A percentile compares a stretch with the other conserved stretches of the same genome.
These are phyloP conservation scores for Toxotes jaculatrix DNA, from an alignment of 2,113 vertebrate species.

Conservation along the genomic window DNA sequence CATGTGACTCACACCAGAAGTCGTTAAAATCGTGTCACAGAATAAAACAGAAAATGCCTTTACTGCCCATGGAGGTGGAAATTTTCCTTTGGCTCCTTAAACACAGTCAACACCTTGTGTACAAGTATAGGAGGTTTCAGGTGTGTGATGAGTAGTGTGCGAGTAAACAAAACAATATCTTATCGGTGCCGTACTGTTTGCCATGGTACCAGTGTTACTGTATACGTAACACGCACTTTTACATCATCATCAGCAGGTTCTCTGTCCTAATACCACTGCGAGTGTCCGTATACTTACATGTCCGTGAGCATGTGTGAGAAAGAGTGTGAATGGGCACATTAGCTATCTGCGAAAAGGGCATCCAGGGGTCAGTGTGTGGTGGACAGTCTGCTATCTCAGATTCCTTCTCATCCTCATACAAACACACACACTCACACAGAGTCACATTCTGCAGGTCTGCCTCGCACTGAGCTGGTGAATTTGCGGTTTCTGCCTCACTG, in stretches of 20 bases:
- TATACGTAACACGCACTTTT: neutral
- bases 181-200: too few species aligned
- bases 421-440: slow-evolving; percentile 40
- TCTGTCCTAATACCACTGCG: neutral
- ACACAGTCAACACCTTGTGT: neutral
- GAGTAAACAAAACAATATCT: too few species aligned
- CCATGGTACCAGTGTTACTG: too few species aligned
- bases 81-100: neutral
- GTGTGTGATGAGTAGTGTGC: neutral
- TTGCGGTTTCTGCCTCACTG: slow-evolving; percentile 65
- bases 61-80: neutral
- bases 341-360: slow-evolving; percentile 57
- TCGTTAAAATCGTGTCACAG: neutral
- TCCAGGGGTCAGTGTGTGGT: slow-evolving; percentile 67
- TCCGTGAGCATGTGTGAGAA: neutral
- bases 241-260: neutral
- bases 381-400: slow-evolving; percentile 55
- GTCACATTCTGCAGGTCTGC: slow-evolving; percentile 41
- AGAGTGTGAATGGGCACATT: slow-evolving; percentile 41
- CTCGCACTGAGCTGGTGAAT: slow-evolving; percentile 75
- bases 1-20: neutral
- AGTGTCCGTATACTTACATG: neutral
- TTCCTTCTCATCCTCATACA: slow-evolving; percentile 39
- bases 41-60: neutral
- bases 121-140: neutral